Evolutionary conservation across 2,888 invertebrate species (phyloP), one percentile per base, ranked within the genome.

Genomic region (Pheosia gnoma): DNA sequence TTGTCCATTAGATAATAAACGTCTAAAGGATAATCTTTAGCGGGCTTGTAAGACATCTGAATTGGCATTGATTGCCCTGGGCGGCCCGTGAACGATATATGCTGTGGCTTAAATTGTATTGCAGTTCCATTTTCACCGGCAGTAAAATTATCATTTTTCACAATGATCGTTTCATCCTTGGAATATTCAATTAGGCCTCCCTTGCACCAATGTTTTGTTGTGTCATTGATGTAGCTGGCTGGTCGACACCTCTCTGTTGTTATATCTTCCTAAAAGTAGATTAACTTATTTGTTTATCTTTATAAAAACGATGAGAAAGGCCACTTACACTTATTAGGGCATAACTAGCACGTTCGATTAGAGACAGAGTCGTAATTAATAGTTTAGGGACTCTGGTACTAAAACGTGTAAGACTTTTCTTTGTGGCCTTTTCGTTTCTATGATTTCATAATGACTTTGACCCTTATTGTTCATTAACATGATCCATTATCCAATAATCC

Each of bases 1-100:
- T 96, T 88, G 77, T 97, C 97, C 96, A 97, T 96, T 43, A 98
- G 89, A 80, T 96, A 97, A 82, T 97, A 97, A n/a, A 97, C 89
- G 85, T 97, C 97, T 2, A 97, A 94, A 0, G 97, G 97, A 81
- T 96, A 97, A 85, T 97, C 95, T 71, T 95, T 90, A 0, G 96
- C 96, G 71, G 96, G 95, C 54, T 94, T 90, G 69, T 95, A 96
- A 11, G 84, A 86, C 74, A 96, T 88, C 0, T 74, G 67, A 47
- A 95, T 77, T 0, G 73, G 59, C 2, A 81, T 77, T 51, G 82
- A 79, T 39, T 87, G 84, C 1, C 95, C 94, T 36, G 94, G 94
- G 36, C 94, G 86, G 36, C 94, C 77, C 57, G 82, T 87, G 3
- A 96, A 78, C 62, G 84, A 82, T 1, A 95, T 81, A 51, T 78